These are phyloP conservation scores for Trissoscelio sp. DNA, from an alignment of 2,888 invertebrate species.

Conservation along the genomic window DNA sequence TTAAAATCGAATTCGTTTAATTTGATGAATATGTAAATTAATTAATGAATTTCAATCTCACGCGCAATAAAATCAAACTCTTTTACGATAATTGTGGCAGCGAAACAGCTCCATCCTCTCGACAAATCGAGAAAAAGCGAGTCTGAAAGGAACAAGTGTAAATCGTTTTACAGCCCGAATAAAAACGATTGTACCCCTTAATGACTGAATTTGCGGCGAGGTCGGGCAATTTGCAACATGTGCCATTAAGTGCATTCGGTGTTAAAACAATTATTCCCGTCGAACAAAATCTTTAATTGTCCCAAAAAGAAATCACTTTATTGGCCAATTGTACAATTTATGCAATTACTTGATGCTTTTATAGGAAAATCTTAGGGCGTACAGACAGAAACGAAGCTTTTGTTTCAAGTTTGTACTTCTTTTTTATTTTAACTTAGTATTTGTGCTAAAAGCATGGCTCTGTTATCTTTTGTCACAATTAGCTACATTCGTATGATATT, in stretches of 20 bases:
- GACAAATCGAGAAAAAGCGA: constrained; percentile 13
- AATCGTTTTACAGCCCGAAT: constrained; percentile 39
- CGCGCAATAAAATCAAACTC: not conserved
- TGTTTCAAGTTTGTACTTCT: no score
- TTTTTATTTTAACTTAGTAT: constrained; percentile 2
- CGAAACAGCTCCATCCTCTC: not conserved
- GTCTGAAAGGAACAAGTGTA: constrained; percentile 27
- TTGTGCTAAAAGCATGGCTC: constrained; percentile 15
- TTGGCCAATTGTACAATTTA: not conserved
- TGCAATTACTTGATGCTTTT: no score
- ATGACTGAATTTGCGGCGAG: constrained; percentile 40
- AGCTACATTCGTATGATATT: no score
- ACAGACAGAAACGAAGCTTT: no score
- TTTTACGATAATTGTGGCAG: constrained; percentile 26
- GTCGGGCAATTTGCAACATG: constrained; percentile 1
- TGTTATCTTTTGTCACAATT: constrained; percentile 28
- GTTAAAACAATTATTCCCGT: constrained; percentile 37
- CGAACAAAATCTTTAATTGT: not conserved
- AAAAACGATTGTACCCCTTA: constrained; percentile 33
- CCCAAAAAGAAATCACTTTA: constrained; percentile 11
- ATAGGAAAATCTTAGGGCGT: no score
- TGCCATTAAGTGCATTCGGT: constrained; percentile 5
- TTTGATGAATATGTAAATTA: not conserved
- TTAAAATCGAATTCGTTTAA: constrained; percentile 3
- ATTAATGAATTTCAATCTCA: constrained; percentile 2